Evolutionary conservation across 1,140 invertebrate species (phyloP), one percentile per base, ranked within the genome.

Genomic region (Mactra quadrangularis): DNA sequence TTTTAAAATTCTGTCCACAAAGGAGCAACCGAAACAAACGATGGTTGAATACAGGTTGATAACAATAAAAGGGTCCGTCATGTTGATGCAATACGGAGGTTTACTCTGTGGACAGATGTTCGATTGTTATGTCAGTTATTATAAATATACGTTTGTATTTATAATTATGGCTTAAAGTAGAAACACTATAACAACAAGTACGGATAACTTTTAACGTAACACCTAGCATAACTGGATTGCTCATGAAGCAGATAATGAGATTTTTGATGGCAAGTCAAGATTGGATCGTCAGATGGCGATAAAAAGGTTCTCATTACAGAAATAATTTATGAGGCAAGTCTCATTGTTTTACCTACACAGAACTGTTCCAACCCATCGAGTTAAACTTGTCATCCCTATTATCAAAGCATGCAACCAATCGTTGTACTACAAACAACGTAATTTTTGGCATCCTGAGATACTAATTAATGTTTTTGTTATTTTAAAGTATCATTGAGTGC

Each of bases 361-460:
- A n/a, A 35, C 19, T 64, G 60, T 64, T 64, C 60, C 60, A 45
- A 41, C 15, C 60, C 60, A 50, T 68, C 64, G 64, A 68, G 6
- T 68, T 68, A 68, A 47, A 50, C 27, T 50, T 68, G 64, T 68
- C 64, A 68, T 68, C 64, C 22, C 38, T 41, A 15, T 41, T 38
- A 68, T 68, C 45, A 68, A 68, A 17, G n/a, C 64, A 68, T 19
- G 22, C 64, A 68, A 47, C 64, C 45, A 68, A 29, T 68, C 64
- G 45, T 41, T 19, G 27, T 25, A 68, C 47, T 68, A 55, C 25
- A 50, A n/a, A 9, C 45, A 47, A 15, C 45, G 64, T 68, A 68
- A 68, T 68, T 68, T 41, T 68, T 68, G 64, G 45, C 64, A 68
- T 68, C 64, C 47, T 52, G 45, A 47, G 64, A 68, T 68, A 68